Conservation (phyloP, 2,888 invertebrate species). For the Rhingia campestris region DNA sequence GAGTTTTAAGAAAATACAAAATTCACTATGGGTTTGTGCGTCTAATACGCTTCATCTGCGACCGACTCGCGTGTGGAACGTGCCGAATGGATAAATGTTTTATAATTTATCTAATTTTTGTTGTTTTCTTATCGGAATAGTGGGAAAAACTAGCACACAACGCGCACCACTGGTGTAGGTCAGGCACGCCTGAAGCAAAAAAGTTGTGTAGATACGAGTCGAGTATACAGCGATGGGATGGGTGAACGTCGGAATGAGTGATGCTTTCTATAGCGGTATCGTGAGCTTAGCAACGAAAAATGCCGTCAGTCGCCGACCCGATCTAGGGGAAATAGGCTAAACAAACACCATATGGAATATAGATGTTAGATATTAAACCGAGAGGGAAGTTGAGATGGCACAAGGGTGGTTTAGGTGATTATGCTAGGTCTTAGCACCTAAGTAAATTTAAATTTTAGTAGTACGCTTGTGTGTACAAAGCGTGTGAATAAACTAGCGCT, state of each 20-base stretch:
- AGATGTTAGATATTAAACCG: not conserved
- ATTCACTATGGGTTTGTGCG: slow-evolving; percentile 32
- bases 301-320: slow-evolving; percentile 54
- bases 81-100: slow-evolving; percentile 51
- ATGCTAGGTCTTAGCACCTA: slow-evolving; percentile 41
- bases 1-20: slow-evolving; percentile 15
- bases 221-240: not conserved
- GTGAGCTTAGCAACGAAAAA: slow-evolving; percentile 48
- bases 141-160: slow-evolving; percentile 62
- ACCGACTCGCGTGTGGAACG: slow-evolving; percentile 53
- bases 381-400: not conserved
- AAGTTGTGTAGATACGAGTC: not conserved
- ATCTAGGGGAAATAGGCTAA: slow-evolving; percentile 53
- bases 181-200: slow-evolving; percentile 64
- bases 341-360: slow-evolving; percentile 39
- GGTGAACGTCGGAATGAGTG: slow-evolving; percentile 23
- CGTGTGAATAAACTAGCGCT: not conserved
- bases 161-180: slow-evolving; percentile 64
- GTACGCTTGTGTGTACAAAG: not conserved
- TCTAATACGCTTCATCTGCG: slow-evolving; percentile 31
- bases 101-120: slow-evolving; percentile 5
- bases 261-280: slow-evolving; percentile 47
- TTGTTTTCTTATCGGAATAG: slow-evolving; percentile 28
- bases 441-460: slow-evolving; percentile 41
- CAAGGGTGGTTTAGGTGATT: not conserved